phyloP scores from a whole-genome alignment of 2,113 vertebrate species.

The Strix uralensis region DNA sequence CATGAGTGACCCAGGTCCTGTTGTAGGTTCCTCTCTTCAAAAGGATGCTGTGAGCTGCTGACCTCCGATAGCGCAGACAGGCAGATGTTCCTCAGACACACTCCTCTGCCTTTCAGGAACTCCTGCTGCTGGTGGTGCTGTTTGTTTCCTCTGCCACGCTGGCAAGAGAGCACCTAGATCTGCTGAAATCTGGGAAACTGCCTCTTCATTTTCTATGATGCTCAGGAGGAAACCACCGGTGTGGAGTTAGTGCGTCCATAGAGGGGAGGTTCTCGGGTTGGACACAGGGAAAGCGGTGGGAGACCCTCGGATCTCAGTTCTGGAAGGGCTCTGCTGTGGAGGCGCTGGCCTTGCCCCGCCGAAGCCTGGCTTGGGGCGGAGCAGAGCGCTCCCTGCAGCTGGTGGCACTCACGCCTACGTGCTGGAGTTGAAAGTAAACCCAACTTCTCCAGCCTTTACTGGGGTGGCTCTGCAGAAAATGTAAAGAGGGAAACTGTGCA shows the following conservation, averaged over 20 bases:
- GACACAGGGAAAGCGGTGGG: neutral
- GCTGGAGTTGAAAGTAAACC: neutral
- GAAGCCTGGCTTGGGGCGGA: neutral
- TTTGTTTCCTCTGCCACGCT: neutral
- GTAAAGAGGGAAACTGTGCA: neutral
- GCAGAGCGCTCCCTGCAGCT: neutral
- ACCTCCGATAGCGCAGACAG: neutral
- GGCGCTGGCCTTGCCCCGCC: accelerated
- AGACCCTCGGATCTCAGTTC: neutral
- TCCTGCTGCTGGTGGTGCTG: neutral
- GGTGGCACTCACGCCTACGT: neutral
- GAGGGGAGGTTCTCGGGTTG: neutral
- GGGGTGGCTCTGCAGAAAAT: neutral
- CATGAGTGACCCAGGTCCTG: neutral
- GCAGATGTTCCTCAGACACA: neutral
- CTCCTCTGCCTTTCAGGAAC: neutral
- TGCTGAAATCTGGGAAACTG: neutral
- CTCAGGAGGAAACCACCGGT: neutral
- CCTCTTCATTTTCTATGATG: neutral
- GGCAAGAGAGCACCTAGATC: neutral
- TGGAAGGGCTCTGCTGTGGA: neutral
- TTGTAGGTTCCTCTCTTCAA: neutral
- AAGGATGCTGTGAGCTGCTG: neutral
- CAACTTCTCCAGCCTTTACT: neutral
- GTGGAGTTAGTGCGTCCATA: neutral